These are phyloP conservation scores for Tachuris rubrigastra DNA, from an alignment of 2,113 vertebrate genomes.

Conservation along the genomic window DNA sequence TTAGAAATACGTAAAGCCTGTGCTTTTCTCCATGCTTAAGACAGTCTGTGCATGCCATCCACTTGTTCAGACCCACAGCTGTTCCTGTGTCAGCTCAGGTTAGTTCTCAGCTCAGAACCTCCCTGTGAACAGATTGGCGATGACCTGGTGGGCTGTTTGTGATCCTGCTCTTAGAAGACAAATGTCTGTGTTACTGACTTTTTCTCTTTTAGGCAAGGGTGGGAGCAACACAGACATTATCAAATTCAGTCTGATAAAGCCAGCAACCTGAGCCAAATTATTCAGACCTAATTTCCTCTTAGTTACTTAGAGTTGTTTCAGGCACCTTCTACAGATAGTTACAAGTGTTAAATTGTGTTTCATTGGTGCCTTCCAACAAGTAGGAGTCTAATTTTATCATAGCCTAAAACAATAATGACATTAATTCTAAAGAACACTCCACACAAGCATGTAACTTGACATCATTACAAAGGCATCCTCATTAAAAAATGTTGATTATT, in stretches of 20 bases:
- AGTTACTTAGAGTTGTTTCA: background rate
- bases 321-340: background rate
- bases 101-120: background rate
- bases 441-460: background rate
- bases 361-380: background rate
- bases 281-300: background rate
- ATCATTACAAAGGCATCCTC: background rate
- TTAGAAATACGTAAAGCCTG: background rate
- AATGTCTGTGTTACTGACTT: background rate
- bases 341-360: background rate
- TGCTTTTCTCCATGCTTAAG: accelerated
- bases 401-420: background rate
- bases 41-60: background rate
- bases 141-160: background rate
- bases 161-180: background rate
- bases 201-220: background rate
- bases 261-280: background rate
- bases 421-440: background rate
- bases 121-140: background rate
- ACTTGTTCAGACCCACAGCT: background rate
- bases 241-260: background rate
- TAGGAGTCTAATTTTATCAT: background rate
- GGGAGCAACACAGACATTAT: background rate
- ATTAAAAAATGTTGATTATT: background rate
- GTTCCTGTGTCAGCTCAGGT: background rate